Evolutionary conservation across 2,888 invertebrate genomes (phyloP).

Genomic region (Eilema sororculum): DNA sequence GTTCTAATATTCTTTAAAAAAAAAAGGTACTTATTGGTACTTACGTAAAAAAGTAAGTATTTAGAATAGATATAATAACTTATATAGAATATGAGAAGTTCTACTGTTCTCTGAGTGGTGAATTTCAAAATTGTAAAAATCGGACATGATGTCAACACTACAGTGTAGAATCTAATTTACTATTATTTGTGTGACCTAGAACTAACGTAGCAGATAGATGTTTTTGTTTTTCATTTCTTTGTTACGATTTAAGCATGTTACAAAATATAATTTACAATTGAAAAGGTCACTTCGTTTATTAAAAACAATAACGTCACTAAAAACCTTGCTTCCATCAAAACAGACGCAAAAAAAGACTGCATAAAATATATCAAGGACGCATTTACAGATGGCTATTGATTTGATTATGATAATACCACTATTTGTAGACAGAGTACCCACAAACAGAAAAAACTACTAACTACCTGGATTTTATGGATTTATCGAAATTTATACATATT

Average conservation of each 20-base stretch:
- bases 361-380: slow-evolving; percentile 15
- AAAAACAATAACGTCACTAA: slow-evolving; percentile 14
- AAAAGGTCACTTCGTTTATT: slow-evolving; percentile 7
- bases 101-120: neutral
- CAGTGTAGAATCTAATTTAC: neutral
- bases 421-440: slow-evolving; percentile 1
- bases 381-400: slow-evolving; percentile 17
- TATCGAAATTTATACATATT: slow-evolving; percentile 4
- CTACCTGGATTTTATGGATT: neutral
- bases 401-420: slow-evolving; percentile 13
- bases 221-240: neutral
- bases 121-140: neutral
- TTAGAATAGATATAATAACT: no score
- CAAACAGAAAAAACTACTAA: slow-evolving; percentile 1
- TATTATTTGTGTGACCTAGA: neutral
- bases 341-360: slow-evolving; percentile 12
- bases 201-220: neutral
- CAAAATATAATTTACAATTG: slow-evolving; percentile 10
- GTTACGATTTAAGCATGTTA: slow-evolving; percentile 2
- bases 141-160: neutral
- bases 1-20: no score
- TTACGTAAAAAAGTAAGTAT: no score
- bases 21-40: no score
- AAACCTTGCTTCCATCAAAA: slow-evolving; percentile 12
- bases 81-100: neutral